Conservation (phyloP, 1,140 invertebrate genomes). For the Pseudomyrmex flavicornis region DNA sequence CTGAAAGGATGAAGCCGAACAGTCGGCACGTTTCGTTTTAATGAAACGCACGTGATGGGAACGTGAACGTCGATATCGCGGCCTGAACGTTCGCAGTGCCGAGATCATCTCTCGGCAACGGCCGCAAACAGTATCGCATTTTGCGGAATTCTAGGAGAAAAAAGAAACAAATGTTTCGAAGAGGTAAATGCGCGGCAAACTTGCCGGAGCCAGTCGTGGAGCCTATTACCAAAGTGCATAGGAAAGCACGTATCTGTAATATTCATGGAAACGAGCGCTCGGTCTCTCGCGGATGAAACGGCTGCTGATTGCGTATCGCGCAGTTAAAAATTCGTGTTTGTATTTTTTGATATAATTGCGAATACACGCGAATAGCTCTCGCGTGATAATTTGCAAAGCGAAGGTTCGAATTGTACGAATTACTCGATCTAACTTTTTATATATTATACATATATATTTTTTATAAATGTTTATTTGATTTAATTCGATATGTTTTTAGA, state of each 20-base stretch:
- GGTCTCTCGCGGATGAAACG: background rate
- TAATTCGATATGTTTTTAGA: slow-evolving; percentile 5
- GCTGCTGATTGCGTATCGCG: background rate
- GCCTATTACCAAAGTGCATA: background rate
- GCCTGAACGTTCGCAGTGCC: background rate
- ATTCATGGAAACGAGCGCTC: background rate
- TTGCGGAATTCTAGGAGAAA: slow-evolving; percentile 1
- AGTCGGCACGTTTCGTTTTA: slow-evolving; percentile 59
- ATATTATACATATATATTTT: background rate
- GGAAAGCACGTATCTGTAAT: slow-evolving; percentile 17
- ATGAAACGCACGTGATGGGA: slow-evolving; percentile 57
- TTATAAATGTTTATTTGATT: background rate
- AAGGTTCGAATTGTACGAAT: background rate
- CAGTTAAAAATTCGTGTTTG: background rate
- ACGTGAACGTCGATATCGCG: slow-evolving; percentile 46
- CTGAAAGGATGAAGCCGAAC: slow-evolving; percentile 10
- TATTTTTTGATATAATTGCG: slow-evolving; percentile 2
- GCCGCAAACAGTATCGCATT: slow-evolving; percentile 20
- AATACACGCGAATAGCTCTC: background rate
- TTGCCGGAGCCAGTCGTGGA: background rate
- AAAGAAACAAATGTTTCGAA: background rate
- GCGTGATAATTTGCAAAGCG: background rate
- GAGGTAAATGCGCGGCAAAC: background rate
- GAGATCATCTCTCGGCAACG: slow-evolving; percentile 23
- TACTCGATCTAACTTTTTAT: background rate